Evolutionary conservation across 2,797 vertebrate genomes (phyloP).

Genomic region (Argyrosomus regius): DNA sequence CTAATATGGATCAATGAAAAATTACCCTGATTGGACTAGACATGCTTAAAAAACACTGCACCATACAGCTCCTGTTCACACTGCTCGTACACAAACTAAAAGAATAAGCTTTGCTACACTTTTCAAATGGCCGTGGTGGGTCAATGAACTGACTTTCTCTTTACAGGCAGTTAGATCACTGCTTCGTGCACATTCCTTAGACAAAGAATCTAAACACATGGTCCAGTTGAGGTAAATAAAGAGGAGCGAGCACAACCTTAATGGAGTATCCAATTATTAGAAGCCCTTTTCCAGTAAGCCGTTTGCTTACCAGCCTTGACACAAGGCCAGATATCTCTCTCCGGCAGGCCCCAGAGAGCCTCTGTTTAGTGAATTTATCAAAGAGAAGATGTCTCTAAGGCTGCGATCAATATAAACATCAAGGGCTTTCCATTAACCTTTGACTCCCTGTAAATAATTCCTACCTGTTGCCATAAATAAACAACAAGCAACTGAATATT

Average conservation of each 20-base stretch:
- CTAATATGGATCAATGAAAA: background rate
- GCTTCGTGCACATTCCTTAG: conserved; percentile 20
- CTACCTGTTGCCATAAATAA: conserved; percentile 15
- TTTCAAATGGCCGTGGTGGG: background rate
- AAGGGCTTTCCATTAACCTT: conserved; percentile 6
- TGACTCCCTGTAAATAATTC: conserved; percentile 8
- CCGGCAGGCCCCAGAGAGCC: conserved; percentile 18
- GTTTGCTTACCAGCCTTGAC: conserved; percentile 20
- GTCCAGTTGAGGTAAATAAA: conserved; percentile 37
- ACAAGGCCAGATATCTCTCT: conserved; percentile 47
- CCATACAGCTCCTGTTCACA: background rate
- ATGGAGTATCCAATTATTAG: conserved; percentile 44
- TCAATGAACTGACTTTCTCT: background rate
- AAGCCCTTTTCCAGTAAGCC: conserved; percentile 57
- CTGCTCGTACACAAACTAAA: too few relatives aligned
- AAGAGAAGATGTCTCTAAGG: conserved; percentile 15
- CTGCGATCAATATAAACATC: conserved; percentile 43
- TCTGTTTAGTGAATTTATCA: conserved; percentile 22
- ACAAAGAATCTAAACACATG: conserved; percentile 29
- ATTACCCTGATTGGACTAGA: background rate
- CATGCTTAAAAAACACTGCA: background rate
- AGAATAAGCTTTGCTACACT: too few relatives aligned
- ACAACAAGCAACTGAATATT: background rate
- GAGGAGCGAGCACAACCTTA: conserved; percentile 22
- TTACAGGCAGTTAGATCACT: conserved; percentile 4